Evolutionary conservation across 2,797 vertebrate species (phyloP).

Genomic region (Protosalanx chinensis): DNA sequence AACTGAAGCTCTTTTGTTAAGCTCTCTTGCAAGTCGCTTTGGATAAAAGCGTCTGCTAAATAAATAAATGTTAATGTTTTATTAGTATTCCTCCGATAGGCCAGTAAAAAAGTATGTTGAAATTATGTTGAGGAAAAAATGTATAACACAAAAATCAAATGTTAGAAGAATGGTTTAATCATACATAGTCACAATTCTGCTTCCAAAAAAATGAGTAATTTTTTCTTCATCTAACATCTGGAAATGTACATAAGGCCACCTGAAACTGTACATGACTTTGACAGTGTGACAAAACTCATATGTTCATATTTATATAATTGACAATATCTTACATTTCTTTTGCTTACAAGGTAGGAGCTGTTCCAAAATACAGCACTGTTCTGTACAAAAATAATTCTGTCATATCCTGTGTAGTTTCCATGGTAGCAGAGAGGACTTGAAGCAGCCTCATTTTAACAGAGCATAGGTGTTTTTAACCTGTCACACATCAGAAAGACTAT

Average conservation of each 20-base stretch:
- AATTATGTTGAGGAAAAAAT: slow-evolving; percentile 14
- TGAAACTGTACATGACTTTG: slow-evolving; percentile 99
- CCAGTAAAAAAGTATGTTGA: too few species aligned
- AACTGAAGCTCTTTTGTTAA: too few species aligned
- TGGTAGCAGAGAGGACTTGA: slow-evolving; percentile 80
- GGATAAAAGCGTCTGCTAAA: too few species aligned
- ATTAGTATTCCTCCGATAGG: too few species aligned
- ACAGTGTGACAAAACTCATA: slow-evolving; percentile 97
- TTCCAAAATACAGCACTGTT: slow-evolving; percentile 98
- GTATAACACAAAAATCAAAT: slow-evolving; percentile 75
- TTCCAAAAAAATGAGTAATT: slow-evolving; percentile 86
- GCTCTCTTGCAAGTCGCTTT: too few species aligned
- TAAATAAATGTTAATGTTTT: too few species aligned
- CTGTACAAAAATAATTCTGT: slow-evolving; percentile 96
- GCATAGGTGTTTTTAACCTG: slow-evolving; percentile 70
- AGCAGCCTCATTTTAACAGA: slow-evolving; percentile 71
- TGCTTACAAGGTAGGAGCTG: slow-evolving; percentile 90
- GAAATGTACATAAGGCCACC: slow-evolving; percentile 99
- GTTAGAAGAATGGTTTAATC: slow-evolving; percentile 99
- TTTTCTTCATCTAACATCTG: slow-evolving; percentile 85
- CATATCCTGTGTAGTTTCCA: slow-evolving; percentile 87
- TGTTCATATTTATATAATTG: slow-evolving; percentile 98
- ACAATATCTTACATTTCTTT: slow-evolving; percentile 99
- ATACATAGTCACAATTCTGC: slow-evolving; percentile 99
- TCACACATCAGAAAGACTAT: slow-evolving; percentile 83